Evolutionary conservation across 2,113 vertebrate genomes (phyloP).

Genomic region (Syngnathoides biaculeatus): DNA sequence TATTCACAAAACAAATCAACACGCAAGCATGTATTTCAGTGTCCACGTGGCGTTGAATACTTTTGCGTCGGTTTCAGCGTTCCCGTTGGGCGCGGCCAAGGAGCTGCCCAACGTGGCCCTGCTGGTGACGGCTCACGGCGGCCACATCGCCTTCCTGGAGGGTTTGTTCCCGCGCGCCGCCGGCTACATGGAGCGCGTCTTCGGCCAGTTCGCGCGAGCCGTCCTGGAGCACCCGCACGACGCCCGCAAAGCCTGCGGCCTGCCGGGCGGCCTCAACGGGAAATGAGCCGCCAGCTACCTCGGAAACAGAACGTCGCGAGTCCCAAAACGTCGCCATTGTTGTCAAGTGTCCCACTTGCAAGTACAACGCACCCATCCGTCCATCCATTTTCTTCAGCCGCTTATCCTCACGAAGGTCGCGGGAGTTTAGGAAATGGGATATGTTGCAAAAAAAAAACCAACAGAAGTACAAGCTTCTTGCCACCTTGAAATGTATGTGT

Average conservation of each 20-base stretch:
- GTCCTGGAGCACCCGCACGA: slow-evolving; percentile 65
- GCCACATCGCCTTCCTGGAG: slow-evolving; percentile 83
- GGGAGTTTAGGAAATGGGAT: no score
- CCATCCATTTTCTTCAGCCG: no score
- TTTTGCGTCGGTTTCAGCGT: slow-evolving; percentile 48
- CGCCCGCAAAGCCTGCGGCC: slow-evolving; percentile 60
- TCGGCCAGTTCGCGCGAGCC: slow-evolving; percentile 68
- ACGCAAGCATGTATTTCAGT: not conserved
- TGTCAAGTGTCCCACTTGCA: not conserved
- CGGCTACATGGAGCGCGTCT: slow-evolving; percentile 74
- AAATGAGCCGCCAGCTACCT: not conserved
- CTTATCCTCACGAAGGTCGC: no score
- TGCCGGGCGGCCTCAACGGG: slow-evolving; percentile 7
- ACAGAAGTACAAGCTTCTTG: no score
- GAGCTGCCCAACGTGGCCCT: slow-evolving; percentile 69
- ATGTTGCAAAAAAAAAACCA: not conserved
- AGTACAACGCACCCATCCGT: no score
- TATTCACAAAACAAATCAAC: no score
- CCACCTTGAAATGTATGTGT: no score
- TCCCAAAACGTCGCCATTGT: not conserved
- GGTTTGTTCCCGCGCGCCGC: slow-evolving; percentile 72
- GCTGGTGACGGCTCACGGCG: slow-evolving; percentile 73
- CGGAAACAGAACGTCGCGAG: no score
- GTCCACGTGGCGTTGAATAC: not conserved
- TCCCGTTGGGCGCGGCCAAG: slow-evolving; percentile 67